phyloP scores from a whole-genome alignment of 2,888 invertebrate genomes.

The Pammene fasciana region DNA sequence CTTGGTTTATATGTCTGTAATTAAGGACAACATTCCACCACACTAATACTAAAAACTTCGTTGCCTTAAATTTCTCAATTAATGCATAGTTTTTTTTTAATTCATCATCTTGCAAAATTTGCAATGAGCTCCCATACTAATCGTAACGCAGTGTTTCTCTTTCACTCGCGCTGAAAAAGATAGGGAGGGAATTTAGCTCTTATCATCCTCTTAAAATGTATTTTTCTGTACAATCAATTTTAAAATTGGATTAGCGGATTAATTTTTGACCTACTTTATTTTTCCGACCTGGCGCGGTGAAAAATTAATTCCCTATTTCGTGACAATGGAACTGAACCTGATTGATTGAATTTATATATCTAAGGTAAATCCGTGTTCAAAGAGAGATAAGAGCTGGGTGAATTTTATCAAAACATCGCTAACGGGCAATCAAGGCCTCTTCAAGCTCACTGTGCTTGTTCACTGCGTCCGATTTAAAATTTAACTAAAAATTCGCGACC shows the following conservation, averaged over 20 bases:
- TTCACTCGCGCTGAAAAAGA: too few relatives aligned
- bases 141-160: too few relatives aligned
- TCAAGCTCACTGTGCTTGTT: constrained; percentile 2
- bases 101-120: too few relatives aligned
- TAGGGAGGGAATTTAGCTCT: too few relatives aligned
- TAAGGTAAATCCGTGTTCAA: not conserved
- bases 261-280: not conserved
- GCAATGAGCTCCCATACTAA: too few relatives aligned
- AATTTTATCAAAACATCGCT: constrained; percentile 29
- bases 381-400: constrained; percentile 8
- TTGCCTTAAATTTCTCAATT: too few relatives aligned
- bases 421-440: constrained; percentile 30
- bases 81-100: too few relatives aligned
- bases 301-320: not conserved
- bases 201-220: too few relatives aligned
- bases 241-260: not conserved
- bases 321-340: not conserved
- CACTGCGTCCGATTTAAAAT: not conserved
- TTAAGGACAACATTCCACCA: too few relatives aligned
- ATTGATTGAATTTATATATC: constrained; percentile 16
- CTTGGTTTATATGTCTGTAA: too few relatives aligned
- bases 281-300: not conserved
- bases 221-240: not conserved
- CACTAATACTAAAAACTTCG: too few relatives aligned
- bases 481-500: not conserved